A percentile compares a stretch with the other conserved stretches of the same genome.
phyloP scores from a whole-genome alignment of 2,888 invertebrate genomes.

The Patella caerulea region DNA sequence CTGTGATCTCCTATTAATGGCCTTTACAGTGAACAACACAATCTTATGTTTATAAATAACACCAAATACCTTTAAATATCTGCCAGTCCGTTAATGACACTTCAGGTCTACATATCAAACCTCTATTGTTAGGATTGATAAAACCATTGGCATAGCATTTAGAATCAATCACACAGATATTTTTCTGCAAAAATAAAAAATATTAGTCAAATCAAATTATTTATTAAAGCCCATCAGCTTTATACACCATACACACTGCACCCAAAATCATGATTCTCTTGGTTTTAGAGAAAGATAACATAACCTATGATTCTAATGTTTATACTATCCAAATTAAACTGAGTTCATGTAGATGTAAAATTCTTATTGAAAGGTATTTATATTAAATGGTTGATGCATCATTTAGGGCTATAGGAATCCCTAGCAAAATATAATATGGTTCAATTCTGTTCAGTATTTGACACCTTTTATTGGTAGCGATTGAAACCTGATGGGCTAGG shows the following conservation, averaged over 20 bases:
- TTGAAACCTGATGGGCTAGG: too few relatives aligned
- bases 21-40: too few relatives aligned
- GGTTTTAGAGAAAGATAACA: not conserved
- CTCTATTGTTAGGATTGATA: slow-evolving; percentile 32
- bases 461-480: too few relatives aligned
- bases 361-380: not conserved
- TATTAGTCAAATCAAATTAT: not conserved
- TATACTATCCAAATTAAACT: not conserved
- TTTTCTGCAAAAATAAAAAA: slow-evolving; percentile 32
- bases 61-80: slow-evolving; percentile 25
- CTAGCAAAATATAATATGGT: too few relatives aligned
- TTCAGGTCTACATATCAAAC: slow-evolving; percentile 30
- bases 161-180: slow-evolving; percentile 42
- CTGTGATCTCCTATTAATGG: too few relatives aligned
- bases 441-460: too few relatives aligned
- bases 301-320: not conserved
- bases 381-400: not conserved
- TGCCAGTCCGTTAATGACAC: slow-evolving; percentile 23
- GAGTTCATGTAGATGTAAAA: not conserved
- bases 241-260: too few relatives aligned
- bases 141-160: slow-evolving; percentile 41
- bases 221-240: not conserved
- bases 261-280: too few relatives aligned
- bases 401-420: too few relatives aligned
- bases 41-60: too few relatives aligned